Conservation (phyloP, 2,888 invertebrate genomes). For the Carterocephalus palaemon region DNA sequence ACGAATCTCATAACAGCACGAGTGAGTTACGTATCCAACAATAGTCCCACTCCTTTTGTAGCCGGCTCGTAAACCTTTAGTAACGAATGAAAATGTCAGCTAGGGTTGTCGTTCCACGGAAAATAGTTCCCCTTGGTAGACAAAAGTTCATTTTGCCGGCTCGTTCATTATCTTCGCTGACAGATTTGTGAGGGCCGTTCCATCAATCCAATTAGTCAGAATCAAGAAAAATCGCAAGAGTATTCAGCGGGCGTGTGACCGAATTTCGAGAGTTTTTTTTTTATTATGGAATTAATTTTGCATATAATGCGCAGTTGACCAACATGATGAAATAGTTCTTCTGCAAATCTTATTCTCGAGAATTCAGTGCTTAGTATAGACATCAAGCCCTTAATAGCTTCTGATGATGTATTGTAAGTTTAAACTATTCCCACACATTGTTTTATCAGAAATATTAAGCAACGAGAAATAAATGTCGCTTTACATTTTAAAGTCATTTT, state of each 20-base stretch:
- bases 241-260: conserved; percentile 29
- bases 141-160: conserved; percentile 51
- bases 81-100: conserved; percentile 29
- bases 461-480: no score
- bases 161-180: conserved; percentile 65
- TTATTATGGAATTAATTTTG: no score
- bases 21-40: background rate
- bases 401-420: no score
- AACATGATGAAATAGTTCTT: no score
- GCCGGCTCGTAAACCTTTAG: background rate
- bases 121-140: conserved; percentile 40
- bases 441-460: no score
- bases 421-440: no score
- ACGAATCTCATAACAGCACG: no score
- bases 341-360: no score
- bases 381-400: no score
- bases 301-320: no score
- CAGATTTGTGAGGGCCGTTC: conserved; percentile 59
- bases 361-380: no score
- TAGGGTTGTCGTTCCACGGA: conserved; percentile 30
- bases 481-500: no score
- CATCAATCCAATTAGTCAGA: conserved; percentile 67
- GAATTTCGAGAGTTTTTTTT: conserved; percentile 7
- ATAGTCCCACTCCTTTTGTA: background rate
- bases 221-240: conserved; percentile 54